Evolutionary conservation across 35 echinoderm and acorn worm species (phyloP), one percentile per base, ranked within the genome.

Genomic region (Apostichopus parvimensis): DNA sequence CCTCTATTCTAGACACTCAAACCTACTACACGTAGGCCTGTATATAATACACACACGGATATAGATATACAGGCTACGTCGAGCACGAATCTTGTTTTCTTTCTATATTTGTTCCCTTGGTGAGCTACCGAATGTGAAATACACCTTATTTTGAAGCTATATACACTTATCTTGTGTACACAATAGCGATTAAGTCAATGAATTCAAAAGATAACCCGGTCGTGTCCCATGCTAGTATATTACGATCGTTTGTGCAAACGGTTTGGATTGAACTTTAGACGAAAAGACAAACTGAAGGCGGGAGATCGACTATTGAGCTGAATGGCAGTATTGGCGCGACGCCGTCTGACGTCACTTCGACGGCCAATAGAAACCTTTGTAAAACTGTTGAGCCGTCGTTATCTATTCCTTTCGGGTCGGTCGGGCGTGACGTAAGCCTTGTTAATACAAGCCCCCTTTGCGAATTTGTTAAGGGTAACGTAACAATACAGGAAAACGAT

Each of bases 401-500:
- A 82, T 82, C 79, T 82, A 82, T 82, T 82, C 79, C 79, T 82
- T 54, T 82, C 34, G 34, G 34, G 11, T 53, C 17, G 79, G 79
- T 82, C 79, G 79, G 45, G 79, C 79, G 79, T 82, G 79, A 82
- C 79, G 79, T 82, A 82, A 82, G 45, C 79, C 78, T 53, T 82
- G 79, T 82, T 82, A 82, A 55, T 55, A 54, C 79, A 82, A 53
- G n/a, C 25, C 79, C 79, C 64, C 18, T 68, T 81, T 53, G 79
- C 79, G 79, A 82, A 53, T 56, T 82, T 82, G 9, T 34, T 54
- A 53, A 56, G 52, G 79, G 45, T 34, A 53, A 82, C n/a, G 55
- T 25, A 53, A 82, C 79, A 82, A 82, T 82, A 82, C 79, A 82
- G 79, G 79, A 82, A 82, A 82, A 82, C 79, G 79, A 82, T 82